Base-by-base conservation (phyloP, 1,140 invertebrate genomes). In the Onthophagus taurus region DNA sequence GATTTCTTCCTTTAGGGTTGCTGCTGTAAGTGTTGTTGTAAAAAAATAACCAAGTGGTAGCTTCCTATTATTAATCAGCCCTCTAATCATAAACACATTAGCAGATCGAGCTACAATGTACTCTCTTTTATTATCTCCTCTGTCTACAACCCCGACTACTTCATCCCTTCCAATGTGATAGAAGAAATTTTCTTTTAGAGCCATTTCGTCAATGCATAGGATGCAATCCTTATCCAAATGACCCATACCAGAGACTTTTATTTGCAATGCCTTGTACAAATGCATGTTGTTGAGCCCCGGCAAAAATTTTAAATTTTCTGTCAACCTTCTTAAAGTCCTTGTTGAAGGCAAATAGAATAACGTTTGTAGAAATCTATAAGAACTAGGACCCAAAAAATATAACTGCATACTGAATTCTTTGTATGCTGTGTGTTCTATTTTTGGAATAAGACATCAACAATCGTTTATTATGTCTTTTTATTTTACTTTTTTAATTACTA, bases 21-120 rank as follows among this genome's bases (percentile, higher is more conserved):
- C n/a, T n/a, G n/a, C n/a, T n/a, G n/a, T n/a, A n/a, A n/a, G n/a
- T n/a, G n/a, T n/a, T n/a, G n/a, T n/a, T n/a, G n/a, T n/a, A n/a
- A n/a, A n/a, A n/a, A n/a, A n/a, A n/a, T 55, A 55, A 11, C 46
- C 45, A 14, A 57, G 20, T 21, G 54, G 51, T 43, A 55, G 55
- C 17, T 59, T 53, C 54, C 54, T 57, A n/a, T 55, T 52, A 31
- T 29, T 12, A 37, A 34, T n/a, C 18, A 57, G 50, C 2, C 54
- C 51, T 37, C 44, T 45, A n/a, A 49, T 34, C 47, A 56, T 57
- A 18, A 44, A 7, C 11, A 36, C 21, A 4, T 26, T 11, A 24
- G 31, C 31, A 36, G 6, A 24, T 13, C 29, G 35, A 14, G 42
- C n/a, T n/a, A n/a, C n/a, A n/a, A n/a, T n/a, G n/a, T n/a, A n/a